These are phyloP conservation scores for Eudyptes chrysolophus DNA, from an alignment of 2,113 vertebrate genomes.

Conservation along the genomic window DNA sequence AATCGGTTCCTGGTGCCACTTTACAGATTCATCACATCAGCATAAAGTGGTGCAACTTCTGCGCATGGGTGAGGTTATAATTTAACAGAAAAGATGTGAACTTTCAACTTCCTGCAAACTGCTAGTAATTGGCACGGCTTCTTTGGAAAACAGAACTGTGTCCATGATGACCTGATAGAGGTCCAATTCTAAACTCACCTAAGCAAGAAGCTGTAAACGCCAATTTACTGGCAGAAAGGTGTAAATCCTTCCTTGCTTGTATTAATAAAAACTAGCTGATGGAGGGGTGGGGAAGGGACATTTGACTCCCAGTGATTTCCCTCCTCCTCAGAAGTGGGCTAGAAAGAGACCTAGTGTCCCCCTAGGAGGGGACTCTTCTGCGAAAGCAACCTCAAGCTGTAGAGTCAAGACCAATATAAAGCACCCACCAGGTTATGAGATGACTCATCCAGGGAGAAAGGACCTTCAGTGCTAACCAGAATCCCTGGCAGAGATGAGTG, in stretches of 20 bases:
- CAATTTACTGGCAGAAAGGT: neutral
- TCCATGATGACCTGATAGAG: neutral
- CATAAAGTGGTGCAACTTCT: neutral
- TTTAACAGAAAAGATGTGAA: neutral
- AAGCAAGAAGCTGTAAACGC: neutral
- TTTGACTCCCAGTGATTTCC: neutral
- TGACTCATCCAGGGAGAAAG: neutral
- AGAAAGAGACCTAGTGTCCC: neutral
- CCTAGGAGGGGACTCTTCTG: neutral
- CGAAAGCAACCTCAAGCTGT: neutral
- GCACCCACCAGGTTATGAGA: neutral
- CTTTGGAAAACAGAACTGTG: neutral
- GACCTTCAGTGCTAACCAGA: neutral
- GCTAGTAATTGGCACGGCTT: neutral
- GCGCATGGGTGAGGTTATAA: neutral
- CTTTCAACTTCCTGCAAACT: neutral
- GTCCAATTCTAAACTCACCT: neutral
- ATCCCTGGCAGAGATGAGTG: neutral
- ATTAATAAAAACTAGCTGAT: neutral
- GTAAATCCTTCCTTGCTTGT: neutral
- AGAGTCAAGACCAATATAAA: neutral
- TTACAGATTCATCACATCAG: neutral
- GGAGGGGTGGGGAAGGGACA: neutral
- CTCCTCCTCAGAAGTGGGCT: neutral
- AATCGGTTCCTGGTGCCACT: neutral